Evolutionary conservation across 2,797 vertebrate genomes (phyloP), one percentile per base, ranked within the genome.

Genomic region (Coreius guichenoti): DNA sequence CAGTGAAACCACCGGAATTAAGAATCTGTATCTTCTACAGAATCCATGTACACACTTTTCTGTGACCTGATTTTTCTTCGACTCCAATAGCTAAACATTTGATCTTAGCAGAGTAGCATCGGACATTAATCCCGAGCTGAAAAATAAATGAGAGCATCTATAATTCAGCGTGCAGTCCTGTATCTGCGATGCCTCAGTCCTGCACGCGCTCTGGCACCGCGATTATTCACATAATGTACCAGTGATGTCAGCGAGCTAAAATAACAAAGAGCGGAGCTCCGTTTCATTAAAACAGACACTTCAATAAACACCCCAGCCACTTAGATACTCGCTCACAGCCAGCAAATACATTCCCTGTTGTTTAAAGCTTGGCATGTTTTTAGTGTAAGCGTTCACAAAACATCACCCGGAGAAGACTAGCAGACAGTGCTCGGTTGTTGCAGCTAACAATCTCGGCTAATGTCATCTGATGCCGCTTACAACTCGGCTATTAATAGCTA

Each of bases 231-330:
- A 85, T 80, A 84, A 81, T 87, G 80, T 83, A 82, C 83, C 85
- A 75, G 81, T 84, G 84, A 84, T 88, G 74, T 90, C 86, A 88
- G 65, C 19, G 61, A 49, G 81, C 68, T 76, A 82, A 81, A 90
- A 82, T 87, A 85, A 86, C 81, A 86, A 87, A 88, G 84, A 88
- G 75, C 56, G 9, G 81, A 49, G 81, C 65, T 74, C 45, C 56
- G 84, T 87, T 90, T 89, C 79, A 86, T 89, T 90, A 86, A 85
- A 90, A 81, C 84, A 86, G 89, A 87, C 87, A 87, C 79, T 87
- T 88, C 86, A 83, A 89, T 87, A 89, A 90, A 86, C 89, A 89
- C 76, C 74, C 79, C 69, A 70, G 81, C 74, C 77, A 87, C 86
- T 86, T 85, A 85, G 86, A 88, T 75, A 65, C 85, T 72, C 39